Evolutionary conservation across 2,113 vertebrate genomes (phyloP), one percentile per base, ranked within the genome.

Genomic region (Romanogobio albipinnatus): DNA sequence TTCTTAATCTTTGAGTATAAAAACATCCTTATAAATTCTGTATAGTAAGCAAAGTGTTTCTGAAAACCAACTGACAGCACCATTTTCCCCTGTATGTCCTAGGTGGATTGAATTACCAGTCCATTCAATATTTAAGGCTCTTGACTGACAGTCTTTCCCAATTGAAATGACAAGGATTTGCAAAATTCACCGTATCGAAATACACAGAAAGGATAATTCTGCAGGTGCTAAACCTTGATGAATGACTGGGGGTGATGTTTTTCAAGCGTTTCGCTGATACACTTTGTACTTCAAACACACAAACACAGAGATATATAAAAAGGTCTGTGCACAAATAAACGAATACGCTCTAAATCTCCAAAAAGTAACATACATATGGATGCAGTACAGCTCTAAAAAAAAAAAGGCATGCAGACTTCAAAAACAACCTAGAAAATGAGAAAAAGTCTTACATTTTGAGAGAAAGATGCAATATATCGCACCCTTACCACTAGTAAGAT

Each of bases 191-290:
- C 39, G 36, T 78, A 45, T 82, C 66, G 22, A 85, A 26, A 81
- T 43, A 22, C 66, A 3, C 14, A 68, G 74, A 87, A 80, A 79
- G 15, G 43, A 45, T 70, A 51, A 82, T 77, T 87, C 53, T 61
- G 73, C 53, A 85, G 79, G 83, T 87, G 64, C 83, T 82, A 85
- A 87, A 71, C 78, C 71, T 43, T 13, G 49, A 81, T 53, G 47
- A 56, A 43, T n/a, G 45, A 53, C 39, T 1, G 19, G 43, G 29
- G 29, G 26, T 45, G 51, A 61, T 53, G 22, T 13, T 19, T 33
- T 77, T 39, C 49, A 3, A 19, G 11, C 14, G 1, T 33, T 77
- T 24, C 15, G 33, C 64, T 70, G 62, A 84, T 45, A 77, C 13
- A 74, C 11, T 74, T 70, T 43, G 33, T 39, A n/a, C 19, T 22